A percentile compares a stretch with the other conserved stretches of the same genome.
Evolutionary conservation across 1,140 invertebrate genomes (phyloP).

Genomic region (Drosophila bocqueti): DNA sequence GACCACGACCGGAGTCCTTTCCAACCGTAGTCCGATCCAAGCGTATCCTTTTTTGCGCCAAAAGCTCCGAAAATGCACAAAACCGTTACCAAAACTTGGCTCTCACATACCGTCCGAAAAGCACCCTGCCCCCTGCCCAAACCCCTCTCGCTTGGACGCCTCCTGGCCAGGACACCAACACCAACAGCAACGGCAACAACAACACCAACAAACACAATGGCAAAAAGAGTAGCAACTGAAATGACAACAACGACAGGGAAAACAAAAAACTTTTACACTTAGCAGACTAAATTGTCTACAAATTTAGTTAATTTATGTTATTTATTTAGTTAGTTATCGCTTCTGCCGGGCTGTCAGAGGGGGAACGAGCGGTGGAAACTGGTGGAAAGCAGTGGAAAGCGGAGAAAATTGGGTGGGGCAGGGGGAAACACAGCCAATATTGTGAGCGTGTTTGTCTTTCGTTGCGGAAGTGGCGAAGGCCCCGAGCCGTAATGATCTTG

Average conservation of each 20-base stretch:
- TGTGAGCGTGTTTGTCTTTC: background rate
- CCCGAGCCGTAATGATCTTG: conserved; percentile 13
- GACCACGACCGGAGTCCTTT: conserved; percentile 23
- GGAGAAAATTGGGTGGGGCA: background rate
- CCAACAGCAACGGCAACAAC: background rate
- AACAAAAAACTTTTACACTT: conserved; percentile 79
- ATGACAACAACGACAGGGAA: conserved; percentile 37
- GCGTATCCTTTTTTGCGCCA: conserved; percentile 66
- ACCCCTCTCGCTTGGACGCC: background rate
- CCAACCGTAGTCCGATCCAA: conserved; percentile 42
- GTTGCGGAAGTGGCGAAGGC: background rate
- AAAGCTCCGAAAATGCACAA: conserved; percentile 45
- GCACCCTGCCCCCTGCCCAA: background rate
- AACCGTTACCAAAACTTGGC: conserved; percentile 50
- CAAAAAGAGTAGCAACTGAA: conserved; percentile 41
- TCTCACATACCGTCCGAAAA: conserved; percentile 8
- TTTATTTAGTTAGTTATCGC: conserved; percentile 81
- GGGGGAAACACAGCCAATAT: background rate
- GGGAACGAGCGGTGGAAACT: background rate
- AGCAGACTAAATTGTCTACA: conserved; percentile 80
- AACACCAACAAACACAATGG: conserved; percentile 29
- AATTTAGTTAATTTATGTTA: conserved; percentile 83
- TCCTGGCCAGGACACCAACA: conserved; percentile 8
- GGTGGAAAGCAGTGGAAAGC: background rate
- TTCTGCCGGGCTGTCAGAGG: conserved; percentile 39